Evolutionary conservation across 2,888 invertebrate species (phyloP).

Genomic region (Galerucella pusilla): DNA sequence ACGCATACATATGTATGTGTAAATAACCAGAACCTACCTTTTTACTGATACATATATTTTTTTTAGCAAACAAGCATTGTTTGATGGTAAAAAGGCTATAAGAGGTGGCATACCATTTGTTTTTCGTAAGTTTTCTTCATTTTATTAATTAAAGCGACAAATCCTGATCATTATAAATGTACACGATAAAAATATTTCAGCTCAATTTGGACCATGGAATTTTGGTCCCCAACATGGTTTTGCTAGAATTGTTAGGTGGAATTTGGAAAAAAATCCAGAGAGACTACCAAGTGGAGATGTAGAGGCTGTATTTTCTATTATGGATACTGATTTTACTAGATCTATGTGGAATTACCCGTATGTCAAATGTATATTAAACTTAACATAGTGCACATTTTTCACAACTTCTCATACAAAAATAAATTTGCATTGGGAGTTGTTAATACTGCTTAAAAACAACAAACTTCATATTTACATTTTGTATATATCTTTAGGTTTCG

Average conservation of each 20-base stretch:
- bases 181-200: conserved; percentile 66
- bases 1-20: neutral
- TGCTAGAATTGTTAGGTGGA: conserved; percentile 93
- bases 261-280: conserved; percentile 88
- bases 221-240: conserved; percentile 97
- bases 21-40: conserved; percentile 11
- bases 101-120: conserved; percentile 97
- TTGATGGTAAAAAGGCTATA: conserved; percentile 96
- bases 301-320: conserved; percentile 90
- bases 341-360: conserved; percentile 95
- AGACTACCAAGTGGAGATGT: conserved; percentile 90
- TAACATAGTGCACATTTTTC: neutral
- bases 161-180: neutral
- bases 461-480: neutral
- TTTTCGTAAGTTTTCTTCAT: conserved; percentile 84
- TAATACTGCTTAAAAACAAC: no score
- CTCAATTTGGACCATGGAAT: conserved; percentile 95
- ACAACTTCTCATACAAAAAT: no score
- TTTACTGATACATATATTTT: conserved; percentile 3
- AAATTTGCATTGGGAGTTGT: no score
- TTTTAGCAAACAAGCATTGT: conserved; percentile 92
- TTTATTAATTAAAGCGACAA: neutral
- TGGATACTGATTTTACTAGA: conserved; percentile 92
- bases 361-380: conserved; percentile 59
- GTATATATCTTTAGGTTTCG: conserved; percentile 74